These are phyloP conservation scores for Nemurella pictetii DNA, from an alignment of 2,888 invertebrate genomes.

Conservation along the genomic window DNA sequence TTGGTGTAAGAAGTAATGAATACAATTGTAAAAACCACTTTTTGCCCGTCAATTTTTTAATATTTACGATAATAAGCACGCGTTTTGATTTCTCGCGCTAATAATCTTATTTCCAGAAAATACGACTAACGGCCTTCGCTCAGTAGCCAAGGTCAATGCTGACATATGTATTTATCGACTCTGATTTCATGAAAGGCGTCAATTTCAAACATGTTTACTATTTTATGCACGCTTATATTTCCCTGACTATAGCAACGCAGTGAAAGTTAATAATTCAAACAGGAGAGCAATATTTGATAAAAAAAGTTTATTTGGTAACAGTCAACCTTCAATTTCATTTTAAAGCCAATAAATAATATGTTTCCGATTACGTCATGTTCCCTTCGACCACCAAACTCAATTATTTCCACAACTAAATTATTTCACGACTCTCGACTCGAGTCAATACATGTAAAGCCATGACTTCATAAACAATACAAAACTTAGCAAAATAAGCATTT, in stretches of 20 bases:
- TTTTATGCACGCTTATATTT: too few relatives aligned
- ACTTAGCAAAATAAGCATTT: background rate
- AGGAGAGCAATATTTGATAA: background rate
- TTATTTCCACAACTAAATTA: too few relatives aligned
- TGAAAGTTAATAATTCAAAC: background rate
- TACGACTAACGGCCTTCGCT: background rate
- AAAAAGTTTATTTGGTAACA: slow-evolving; percentile 15
- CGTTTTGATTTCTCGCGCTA: slow-evolving; percentile 34
- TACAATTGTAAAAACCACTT: background rate
- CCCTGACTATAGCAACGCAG: background rate
- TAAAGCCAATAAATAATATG: slow-evolving; percentile 13
- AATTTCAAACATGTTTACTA: background rate
- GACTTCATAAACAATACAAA: background rate
- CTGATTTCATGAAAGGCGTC: background rate
- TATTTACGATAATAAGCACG: background rate
- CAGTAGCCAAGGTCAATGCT: background rate
- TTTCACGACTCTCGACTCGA: too few relatives aligned
- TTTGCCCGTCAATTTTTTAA: background rate
- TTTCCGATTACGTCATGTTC: background rate
- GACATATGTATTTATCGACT: background rate
- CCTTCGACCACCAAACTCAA: slow-evolving; percentile 8
- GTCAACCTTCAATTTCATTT: slow-evolving; percentile 18
- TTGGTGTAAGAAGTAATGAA: background rate
- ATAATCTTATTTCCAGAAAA: slow-evolving; percentile 14
- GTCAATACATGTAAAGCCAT: background rate